A percentile compares a stretch with the other conserved stretches of the same genome.
phyloP scores from a whole-genome alignment of 2,113 vertebrate species.

The Madoqua kirkii region DNA sequence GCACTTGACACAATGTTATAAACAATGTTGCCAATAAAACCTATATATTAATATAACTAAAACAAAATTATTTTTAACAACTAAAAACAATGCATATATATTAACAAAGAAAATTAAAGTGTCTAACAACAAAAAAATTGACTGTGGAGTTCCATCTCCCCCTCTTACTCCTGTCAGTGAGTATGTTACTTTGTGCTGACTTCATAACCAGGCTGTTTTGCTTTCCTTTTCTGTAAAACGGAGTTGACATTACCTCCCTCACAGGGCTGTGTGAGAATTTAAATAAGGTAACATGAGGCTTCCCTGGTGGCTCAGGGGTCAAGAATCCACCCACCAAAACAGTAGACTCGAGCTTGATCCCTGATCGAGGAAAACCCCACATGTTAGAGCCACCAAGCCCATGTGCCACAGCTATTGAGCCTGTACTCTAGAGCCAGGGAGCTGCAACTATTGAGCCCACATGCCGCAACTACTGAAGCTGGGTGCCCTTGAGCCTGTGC shows the following conservation, averaged over 20 bases:
- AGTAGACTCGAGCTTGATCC: not conserved
- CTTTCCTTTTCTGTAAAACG: conserved; percentile 15
- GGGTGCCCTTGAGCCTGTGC: not conserved
- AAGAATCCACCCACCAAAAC: not conserved
- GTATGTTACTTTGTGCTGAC: not conserved
- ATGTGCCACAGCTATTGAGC: not conserved
- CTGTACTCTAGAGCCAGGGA: not conserved
- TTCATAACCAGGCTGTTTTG: not conserved
- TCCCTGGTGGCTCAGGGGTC: not conserved
- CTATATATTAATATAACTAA: not conserved
- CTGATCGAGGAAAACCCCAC: not conserved
- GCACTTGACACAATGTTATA: not conserved
- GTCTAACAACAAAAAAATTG: not conserved
- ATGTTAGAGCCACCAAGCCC: not conserved
- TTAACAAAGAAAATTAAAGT: not conserved
- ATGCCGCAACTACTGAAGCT: not conserved
- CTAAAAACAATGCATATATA: not conserved
- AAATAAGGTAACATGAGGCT: not conserved
- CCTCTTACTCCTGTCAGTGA: not conserved
- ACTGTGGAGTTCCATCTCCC: not conserved
- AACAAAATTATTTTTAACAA: not conserved
- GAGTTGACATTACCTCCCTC: not conserved
- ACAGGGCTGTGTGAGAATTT: not conserved
- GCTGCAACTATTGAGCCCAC: not conserved
- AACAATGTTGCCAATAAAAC: not conserved